Evolutionary conservation across 2,888 invertebrate species (phyloP).

Genomic region (Perizoma affinitatum): DNA sequence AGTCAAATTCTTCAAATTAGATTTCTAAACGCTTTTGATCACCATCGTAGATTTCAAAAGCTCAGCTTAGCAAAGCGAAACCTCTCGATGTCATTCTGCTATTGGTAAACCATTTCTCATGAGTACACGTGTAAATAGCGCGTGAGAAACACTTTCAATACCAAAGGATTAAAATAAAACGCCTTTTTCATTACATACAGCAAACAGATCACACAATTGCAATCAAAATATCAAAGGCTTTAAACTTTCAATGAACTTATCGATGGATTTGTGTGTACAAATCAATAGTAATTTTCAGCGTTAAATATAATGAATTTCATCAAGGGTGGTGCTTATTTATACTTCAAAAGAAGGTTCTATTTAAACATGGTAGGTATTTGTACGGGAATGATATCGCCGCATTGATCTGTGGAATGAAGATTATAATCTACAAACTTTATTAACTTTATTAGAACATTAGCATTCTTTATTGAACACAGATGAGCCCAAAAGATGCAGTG

Average conservation of each 20-base stretch:
- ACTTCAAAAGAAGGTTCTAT: conserved; percentile 20
- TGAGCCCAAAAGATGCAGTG: too few relatives aligned
- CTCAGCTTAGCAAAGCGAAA: conserved; percentile 3
- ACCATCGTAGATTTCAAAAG: not conserved
- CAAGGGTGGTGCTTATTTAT: conserved; percentile 26
- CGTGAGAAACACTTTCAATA: conserved; percentile 13
- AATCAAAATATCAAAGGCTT: conserved; percentile 22
- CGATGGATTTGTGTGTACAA: conserved; percentile 15
- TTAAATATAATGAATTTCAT: conserved; percentile 31
- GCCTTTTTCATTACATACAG: conserved; percentile 40
- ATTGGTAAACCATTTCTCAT: conserved; percentile 9
- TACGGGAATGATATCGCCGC: too few relatives aligned
- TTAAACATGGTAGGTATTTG: not conserved
- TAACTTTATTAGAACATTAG: too few relatives aligned
- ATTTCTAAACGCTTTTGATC: not conserved
- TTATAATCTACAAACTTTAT: not conserved
- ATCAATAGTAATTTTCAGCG: too few relatives aligned
- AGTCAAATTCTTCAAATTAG: too few relatives aligned
- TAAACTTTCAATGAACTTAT: conserved; percentile 6
- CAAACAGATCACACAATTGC: conserved; percentile 30
- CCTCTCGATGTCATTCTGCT: conserved; percentile 8
- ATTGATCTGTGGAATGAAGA: not conserved
- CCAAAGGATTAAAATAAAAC: conserved; percentile 24
- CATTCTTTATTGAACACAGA: too few relatives aligned
- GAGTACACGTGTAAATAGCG: conserved; percentile 14